Evolutionary conservation across 2,113 vertebrate species (phyloP).

Genomic region (Forbesichthys agassizii): DNA sequence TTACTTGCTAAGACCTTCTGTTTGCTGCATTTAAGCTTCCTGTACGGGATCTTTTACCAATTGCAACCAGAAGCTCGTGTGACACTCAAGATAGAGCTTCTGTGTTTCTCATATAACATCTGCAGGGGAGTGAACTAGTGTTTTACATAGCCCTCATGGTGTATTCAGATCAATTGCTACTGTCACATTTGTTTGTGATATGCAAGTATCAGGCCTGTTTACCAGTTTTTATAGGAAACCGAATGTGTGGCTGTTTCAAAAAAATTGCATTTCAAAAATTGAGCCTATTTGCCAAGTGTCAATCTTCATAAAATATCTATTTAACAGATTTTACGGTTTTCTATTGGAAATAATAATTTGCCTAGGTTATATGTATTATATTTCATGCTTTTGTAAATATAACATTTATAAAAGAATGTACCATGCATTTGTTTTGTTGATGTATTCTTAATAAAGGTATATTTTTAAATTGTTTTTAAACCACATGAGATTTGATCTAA

Average conservation of each 20-base stretch:
- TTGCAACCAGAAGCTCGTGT: too few relatives aligned
- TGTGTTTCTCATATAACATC: too few relatives aligned
- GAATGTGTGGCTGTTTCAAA: neutral
- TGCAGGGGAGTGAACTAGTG: too few relatives aligned
- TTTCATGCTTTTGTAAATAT: slow-evolving; percentile 56
- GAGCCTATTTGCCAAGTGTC: slow-evolving; percentile 26
- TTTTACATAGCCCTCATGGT: neutral
- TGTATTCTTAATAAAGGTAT: slow-evolving; percentile 49
- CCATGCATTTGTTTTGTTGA: slow-evolving; percentile 40
- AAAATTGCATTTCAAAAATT: slow-evolving; percentile 30
- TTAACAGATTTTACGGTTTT: slow-evolving; percentile 34
- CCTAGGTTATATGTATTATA: slow-evolving; percentile 40
- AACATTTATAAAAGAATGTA: slow-evolving; percentile 30
- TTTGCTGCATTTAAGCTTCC: too few relatives aligned
- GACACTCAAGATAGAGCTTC: too few relatives aligned
- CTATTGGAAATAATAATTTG: slow-evolving; percentile 9
- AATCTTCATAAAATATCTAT: slow-evolving; percentile 33
- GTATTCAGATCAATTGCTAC: slow-evolving; percentile 3
- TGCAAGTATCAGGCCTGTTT: neutral
- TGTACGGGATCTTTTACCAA: too few relatives aligned
- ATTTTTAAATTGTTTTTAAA: slow-evolving; percentile 37
- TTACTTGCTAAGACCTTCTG: too few relatives aligned
- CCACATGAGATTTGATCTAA: slow-evolving; percentile 10
- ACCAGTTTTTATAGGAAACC: neutral
- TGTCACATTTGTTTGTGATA: slow-evolving; percentile 24